Percentiles rank a stretch among this genome's conserved stretches.
These are phyloP conservation scores for Hycleus phaleratus DNA, from an alignment of 1,140 invertebrate genomes.

Conservation along the genomic window DNA sequence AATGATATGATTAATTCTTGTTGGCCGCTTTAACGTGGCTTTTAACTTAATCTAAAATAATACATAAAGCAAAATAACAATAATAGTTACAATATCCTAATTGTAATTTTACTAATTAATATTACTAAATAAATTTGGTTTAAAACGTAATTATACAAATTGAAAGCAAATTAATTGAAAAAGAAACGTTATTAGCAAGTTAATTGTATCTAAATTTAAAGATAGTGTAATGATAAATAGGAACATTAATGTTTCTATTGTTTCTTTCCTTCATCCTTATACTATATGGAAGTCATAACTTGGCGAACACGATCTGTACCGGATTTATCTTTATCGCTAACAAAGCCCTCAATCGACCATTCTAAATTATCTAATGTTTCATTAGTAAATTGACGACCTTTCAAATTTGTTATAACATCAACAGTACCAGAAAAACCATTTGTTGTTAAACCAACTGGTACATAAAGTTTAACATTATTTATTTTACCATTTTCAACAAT, in stretches of 20 bases:
- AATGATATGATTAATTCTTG: constrained; percentile 40
- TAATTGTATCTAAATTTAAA: not conserved
- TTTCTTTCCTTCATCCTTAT: constrained; percentile 3
- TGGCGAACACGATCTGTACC: constrained; percentile 33
- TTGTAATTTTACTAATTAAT: not conserved
- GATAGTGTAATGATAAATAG: not conserved
- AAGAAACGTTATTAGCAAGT: not conserved
- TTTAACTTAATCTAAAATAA: constrained; percentile 16
- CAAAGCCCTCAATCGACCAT: constrained; percentile 22
- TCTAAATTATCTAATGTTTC: constrained; percentile 32
- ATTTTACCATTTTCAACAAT: constrained; percentile 33
- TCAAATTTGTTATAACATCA: constrained; percentile 32
- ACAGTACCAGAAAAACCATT: constrained; percentile 33
- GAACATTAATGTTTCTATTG: constrained; percentile 1
- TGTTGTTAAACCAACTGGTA: constrained; percentile 31
- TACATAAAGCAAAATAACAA: constrained; percentile 5
- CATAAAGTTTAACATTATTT: constrained; percentile 29
- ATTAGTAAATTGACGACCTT: constrained; percentile 34
- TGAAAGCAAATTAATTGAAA: not conserved
- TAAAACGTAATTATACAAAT: not conserved
- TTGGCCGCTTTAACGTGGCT: constrained; percentile 17
- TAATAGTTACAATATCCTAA: not conserved
- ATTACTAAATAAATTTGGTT: not conserved
- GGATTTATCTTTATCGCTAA: constrained; percentile 34
- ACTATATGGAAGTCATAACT: constrained; percentile 33